phyloP scores from a whole-genome alignment of 2,113 vertebrate genomes.

The Mugil cephalus region DNA sequence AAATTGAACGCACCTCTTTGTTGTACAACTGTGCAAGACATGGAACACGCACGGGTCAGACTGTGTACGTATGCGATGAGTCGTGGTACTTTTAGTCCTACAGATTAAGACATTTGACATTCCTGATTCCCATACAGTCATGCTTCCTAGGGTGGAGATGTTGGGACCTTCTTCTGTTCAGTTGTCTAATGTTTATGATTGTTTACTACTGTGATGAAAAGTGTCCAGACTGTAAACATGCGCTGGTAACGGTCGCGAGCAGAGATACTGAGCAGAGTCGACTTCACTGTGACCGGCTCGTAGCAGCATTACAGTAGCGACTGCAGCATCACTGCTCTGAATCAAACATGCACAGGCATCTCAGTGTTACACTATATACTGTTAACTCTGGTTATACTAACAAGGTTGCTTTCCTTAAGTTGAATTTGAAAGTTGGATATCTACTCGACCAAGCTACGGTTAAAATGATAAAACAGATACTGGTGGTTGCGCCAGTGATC shows the following conservation, averaged over 20 bases:
- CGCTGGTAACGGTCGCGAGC: conserved; percentile 27
- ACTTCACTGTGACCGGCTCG: background rate
- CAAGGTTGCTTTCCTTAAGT: background rate
- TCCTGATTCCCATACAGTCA: conserved; percentile 22
- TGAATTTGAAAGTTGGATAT: conserved; percentile 3
- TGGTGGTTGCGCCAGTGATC: conserved; percentile 5
- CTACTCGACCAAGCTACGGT: conserved; percentile 9
- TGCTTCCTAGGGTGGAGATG: conserved; percentile 12
- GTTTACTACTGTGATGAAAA: conserved; percentile 31
- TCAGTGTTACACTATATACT: conserved; percentile 33
- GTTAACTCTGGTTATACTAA: conserved; percentile 15
- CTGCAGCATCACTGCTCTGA: conserved; percentile 26
- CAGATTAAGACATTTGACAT: background rate
- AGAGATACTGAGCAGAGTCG: conserved; percentile 20
- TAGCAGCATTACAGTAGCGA: background rate
- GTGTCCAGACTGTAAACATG: conserved; percentile 49
- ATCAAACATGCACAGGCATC: conserved; percentile 71
- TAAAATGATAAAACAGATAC: conserved; percentile 7
- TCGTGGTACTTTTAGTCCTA: conserved; percentile 14
- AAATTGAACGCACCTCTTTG: conserved; percentile 55
- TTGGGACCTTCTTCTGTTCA: background rate
- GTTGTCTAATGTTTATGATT: conserved; percentile 8
- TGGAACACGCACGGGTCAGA: background rate
- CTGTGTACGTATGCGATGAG: background rate
- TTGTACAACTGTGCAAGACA: conserved; percentile 12